Conservation (phyloP, 2,113 vertebrate genomes). For the Corythaeola cristata region DNA sequence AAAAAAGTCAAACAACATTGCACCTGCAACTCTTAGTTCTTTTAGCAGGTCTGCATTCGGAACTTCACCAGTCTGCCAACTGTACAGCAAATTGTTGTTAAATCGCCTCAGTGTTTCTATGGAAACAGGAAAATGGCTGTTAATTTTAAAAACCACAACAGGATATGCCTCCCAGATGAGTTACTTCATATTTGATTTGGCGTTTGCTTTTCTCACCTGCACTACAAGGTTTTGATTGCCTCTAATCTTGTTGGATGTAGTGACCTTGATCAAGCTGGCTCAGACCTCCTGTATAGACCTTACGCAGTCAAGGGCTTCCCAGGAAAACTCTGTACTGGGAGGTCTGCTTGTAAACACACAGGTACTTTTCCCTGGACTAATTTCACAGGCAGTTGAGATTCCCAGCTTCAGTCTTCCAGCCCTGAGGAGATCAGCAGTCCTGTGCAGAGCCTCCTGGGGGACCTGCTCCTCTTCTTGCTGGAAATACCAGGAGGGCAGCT, state of each 20-base stretch:
- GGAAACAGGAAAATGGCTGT: constrained; percentile 24
- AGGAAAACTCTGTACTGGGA: background rate
- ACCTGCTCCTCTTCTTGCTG: background rate
- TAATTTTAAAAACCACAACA: background rate
- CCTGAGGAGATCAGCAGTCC: background rate
- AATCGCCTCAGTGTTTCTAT: background rate
- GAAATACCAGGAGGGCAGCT: background rate
- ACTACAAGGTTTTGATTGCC: background rate
- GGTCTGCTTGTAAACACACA: background rate
- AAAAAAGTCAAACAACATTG: background rate
- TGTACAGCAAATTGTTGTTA: constrained; percentile 3
- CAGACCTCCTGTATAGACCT: background rate
- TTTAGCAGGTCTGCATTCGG: background rate
- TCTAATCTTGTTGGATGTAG: background rate
- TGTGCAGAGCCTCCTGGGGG: background rate
- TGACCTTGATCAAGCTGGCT: background rate
- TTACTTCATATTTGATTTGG: background rate
- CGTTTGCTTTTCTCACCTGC: background rate
- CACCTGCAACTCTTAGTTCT: background rate
- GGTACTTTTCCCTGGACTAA: background rate
- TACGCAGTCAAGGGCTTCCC: background rate
- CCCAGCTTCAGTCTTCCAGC: background rate
- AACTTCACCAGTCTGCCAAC: background rate
- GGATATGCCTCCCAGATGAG: background rate
- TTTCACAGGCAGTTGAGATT: background rate